A percentile compares a stretch with the other conserved stretches of the same genome.
Conservation (phyloP, 1,140 invertebrate genomes). For the Drosophila truncata region DNA sequence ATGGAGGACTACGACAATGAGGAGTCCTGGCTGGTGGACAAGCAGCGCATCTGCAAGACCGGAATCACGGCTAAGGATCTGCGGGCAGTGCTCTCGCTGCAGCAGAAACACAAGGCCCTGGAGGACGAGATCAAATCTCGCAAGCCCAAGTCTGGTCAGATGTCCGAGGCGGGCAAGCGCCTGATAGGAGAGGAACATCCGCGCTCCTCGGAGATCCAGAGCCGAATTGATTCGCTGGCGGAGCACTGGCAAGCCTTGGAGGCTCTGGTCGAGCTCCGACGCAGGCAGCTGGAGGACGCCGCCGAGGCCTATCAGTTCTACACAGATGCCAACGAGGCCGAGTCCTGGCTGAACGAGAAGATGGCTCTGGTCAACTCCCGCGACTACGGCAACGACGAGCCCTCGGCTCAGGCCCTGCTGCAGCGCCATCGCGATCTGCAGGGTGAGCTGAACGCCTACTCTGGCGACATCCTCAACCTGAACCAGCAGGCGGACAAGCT, state of each 20-base stretch:
- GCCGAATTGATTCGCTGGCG: conserved; percentile 92
- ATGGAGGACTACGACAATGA: conserved; percentile 97
- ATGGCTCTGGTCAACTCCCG: conserved; percentile 94
- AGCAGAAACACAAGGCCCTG: conserved; percentile 97
- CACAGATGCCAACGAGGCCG: conserved; percentile 98
- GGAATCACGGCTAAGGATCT: conserved; percentile 97
- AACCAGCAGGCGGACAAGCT: conserved; percentile 94
- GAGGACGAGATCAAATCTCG: conserved; percentile 96
- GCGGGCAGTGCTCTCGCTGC: conserved; percentile 93
- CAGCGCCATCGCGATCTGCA: conserved; percentile 95
- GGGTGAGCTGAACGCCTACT: conserved; percentile 96
- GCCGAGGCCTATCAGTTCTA: conserved; percentile 98
- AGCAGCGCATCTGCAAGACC: conserved; percentile 95
- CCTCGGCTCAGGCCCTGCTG: conserved; percentile 93
- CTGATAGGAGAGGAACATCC: conserved; percentile 92
- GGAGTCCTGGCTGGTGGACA: conserved; percentile 96
- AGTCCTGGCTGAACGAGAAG: conserved; percentile 98
- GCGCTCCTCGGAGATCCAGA: conserved; percentile 91
- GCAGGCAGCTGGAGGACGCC: conserved; percentile 96
- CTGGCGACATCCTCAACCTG: conserved; percentile 94
- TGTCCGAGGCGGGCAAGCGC: conserved; percentile 90
- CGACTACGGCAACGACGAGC: conserved; percentile 96
- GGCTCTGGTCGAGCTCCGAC: conserved; percentile 92
- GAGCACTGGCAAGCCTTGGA: conserved; percentile 94
- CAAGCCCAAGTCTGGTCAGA: conserved; percentile 92